Conservation (phyloP, 2,797 vertebrate species). For the Amniataba percoides region DNA sequence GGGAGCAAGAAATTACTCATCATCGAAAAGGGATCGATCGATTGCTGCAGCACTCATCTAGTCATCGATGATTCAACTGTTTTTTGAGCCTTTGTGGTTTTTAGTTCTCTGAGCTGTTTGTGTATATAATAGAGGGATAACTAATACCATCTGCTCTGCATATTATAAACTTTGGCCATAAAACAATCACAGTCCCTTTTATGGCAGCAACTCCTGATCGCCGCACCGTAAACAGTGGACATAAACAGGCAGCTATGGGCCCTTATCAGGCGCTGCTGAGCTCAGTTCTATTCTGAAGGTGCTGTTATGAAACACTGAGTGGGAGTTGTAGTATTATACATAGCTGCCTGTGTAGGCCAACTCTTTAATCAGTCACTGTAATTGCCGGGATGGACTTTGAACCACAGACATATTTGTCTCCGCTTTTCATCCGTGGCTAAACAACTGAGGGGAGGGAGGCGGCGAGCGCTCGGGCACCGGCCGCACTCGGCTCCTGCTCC, state of each 20-base stretch:
- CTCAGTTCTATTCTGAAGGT: constrained; percentile 61
- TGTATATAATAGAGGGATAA: constrained; percentile 8
- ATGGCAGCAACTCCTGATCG: constrained; percentile 42
- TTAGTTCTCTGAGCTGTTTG: background rate
- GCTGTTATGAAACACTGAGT: constrained; percentile 72
- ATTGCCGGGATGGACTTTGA: constrained; percentile 82
- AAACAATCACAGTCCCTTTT: constrained; percentile 50
- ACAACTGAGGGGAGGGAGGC: constrained; percentile 60
- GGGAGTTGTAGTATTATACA: constrained; percentile 77
- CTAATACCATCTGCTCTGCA: constrained; percentile 28
- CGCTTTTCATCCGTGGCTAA: constrained; percentile 76
- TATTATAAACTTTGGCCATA: constrained; percentile 41
- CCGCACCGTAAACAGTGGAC: constrained; percentile 34
- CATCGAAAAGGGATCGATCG: background rate
- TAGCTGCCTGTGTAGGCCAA: constrained; percentile 71
- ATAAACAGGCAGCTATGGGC: constrained; percentile 41
- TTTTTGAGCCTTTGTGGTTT: background rate
- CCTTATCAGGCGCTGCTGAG: constrained; percentile 57
- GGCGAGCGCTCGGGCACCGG: constrained; percentile 36
- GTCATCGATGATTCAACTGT: background rate
- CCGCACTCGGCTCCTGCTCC: constrained; percentile 45
- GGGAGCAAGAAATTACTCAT: background rate
- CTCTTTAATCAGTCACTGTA: constrained; percentile 83
- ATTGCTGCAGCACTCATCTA: background rate
- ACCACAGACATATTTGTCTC: constrained; percentile 81